Percentiles rank a stretch among this genome's conserved stretches.
Evolutionary conservation across 2,888 invertebrate species (phyloP).

Genomic region (Drosophila ochracea): DNA sequence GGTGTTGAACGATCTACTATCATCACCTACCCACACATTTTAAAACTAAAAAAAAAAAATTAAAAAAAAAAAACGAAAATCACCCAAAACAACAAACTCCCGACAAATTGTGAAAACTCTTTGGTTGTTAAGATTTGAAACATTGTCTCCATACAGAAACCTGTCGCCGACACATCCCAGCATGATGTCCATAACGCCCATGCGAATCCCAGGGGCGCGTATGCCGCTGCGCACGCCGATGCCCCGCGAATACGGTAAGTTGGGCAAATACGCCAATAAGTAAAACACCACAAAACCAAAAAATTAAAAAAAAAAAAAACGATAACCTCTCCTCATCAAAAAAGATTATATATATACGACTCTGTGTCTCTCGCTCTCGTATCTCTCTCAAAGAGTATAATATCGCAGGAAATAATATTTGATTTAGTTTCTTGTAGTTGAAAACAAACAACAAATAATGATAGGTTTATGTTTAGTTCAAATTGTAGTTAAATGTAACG

Average conservation of each 20-base stretch:
- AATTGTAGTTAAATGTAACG: slow-evolving; percentile 48
- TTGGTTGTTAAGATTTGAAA: slow-evolving; percentile 82
- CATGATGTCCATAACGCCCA: slow-evolving; percentile 89
- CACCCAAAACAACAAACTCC: slow-evolving; percentile 5
- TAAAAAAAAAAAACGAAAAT: slow-evolving; percentile 10
- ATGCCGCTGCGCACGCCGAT: slow-evolving; percentile 87
- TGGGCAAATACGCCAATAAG: slow-evolving; percentile 73
- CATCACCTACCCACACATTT: slow-evolving; percentile 10
- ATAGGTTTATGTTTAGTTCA: slow-evolving; percentile 66
- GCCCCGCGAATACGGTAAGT: slow-evolving; percentile 96
- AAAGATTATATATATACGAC: slow-evolving; percentile 42
- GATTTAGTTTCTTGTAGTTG: slow-evolving; percentile 34
- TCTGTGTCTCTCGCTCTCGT: slow-evolving; percentile 6
- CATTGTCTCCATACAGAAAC: slow-evolving; percentile 85
- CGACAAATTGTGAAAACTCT: slow-evolving; percentile 21
- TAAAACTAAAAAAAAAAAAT: slow-evolving; percentile 7
- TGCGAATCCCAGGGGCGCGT: slow-evolving; percentile 87
- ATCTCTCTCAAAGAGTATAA: slow-evolving; percentile 4
- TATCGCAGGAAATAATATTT: slow-evolving; percentile 16
- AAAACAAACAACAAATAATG: slow-evolving; percentile 22
- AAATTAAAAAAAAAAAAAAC: slow-evolving; percentile 3
- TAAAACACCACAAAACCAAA: slow-evolving; percentile 30
- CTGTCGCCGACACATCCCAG: slow-evolving; percentile 90
- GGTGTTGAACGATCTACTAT: slow-evolving; percentile 16
- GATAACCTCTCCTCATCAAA: slow-evolving; percentile 27